Evolutionary conservation across 2,797 vertebrate genomes (phyloP).

Genomic region (Leptodactylus fallax): DNA sequence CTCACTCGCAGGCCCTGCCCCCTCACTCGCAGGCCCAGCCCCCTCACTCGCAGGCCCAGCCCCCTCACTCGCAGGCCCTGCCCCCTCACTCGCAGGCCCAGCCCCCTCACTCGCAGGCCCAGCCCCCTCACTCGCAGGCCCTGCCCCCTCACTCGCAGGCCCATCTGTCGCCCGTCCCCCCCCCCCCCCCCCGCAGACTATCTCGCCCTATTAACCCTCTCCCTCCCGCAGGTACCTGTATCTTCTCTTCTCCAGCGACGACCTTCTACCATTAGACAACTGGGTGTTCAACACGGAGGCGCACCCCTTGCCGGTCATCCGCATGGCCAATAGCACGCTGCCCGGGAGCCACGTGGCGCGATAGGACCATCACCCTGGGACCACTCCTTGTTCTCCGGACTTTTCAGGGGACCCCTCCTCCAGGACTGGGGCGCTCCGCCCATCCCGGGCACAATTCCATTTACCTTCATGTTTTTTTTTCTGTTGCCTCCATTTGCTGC

Average conservation of each 20-base stretch:
- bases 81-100: too few relatives aligned
- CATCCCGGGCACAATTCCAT: constrained; percentile 56
- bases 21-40: too few relatives aligned
- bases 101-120: too few relatives aligned
- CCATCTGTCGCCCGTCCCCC: too few relatives aligned
- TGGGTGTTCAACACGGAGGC: constrained; percentile 99
- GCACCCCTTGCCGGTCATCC: constrained; percentile 94
- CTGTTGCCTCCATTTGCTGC: background rate
- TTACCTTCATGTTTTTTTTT: constrained; percentile 23
- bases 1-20: too few relatives aligned
- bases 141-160: too few relatives aligned
- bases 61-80: too few relatives aligned
- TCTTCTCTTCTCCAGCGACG: constrained; percentile 95
- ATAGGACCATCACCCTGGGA: constrained; percentile 79
- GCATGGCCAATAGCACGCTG: constrained; percentile 92
- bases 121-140: too few relatives aligned
- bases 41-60: too few relatives aligned
- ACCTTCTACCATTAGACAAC: constrained; percentile 93
- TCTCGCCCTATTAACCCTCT: constrained; percentile 42
- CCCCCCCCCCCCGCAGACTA: too few relatives aligned
- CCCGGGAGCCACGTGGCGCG: constrained; percentile 88
- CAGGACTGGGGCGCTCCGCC: too few relatives aligned
- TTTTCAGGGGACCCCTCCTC: constrained; percentile 59
- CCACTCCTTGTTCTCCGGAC: constrained; percentile 73
- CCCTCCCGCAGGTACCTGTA: constrained; percentile 90